Conservation (phyloP, 2,797 vertebrate genomes). For the Dryobates pubescens region DNA sequence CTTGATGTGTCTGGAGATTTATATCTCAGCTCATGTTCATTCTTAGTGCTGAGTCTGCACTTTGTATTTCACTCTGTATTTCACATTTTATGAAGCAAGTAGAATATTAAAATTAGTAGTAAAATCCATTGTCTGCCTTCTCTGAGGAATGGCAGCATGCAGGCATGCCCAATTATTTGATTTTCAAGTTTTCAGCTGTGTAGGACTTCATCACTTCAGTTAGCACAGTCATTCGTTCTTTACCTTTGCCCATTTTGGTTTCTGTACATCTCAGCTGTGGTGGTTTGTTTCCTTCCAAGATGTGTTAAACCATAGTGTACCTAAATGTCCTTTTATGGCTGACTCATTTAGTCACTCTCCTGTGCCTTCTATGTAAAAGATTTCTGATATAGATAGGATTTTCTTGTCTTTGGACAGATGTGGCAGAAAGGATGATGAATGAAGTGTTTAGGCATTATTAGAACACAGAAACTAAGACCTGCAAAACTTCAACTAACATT, state of each 20-base stretch:
- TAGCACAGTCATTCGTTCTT: not conserved
- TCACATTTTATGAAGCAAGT: not conserved
- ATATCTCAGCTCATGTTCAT: not conserved
- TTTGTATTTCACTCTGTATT: slow-evolving; percentile 1
- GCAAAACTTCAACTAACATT: not conserved
- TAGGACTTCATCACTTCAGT: not conserved
- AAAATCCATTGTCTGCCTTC: not conserved
- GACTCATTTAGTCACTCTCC: not conserved
- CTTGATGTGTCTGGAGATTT: not conserved
- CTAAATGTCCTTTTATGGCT: not conserved
- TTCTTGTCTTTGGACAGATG: not conserved
- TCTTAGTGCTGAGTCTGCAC: not conserved
- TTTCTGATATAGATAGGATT: not conserved
- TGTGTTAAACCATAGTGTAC: not conserved
- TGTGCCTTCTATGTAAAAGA: not conserved
- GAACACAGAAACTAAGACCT: not conserved
- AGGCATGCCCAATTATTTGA: not conserved
- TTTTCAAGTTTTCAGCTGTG: not conserved
- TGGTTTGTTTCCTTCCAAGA: not conserved
- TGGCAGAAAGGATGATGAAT: not conserved
- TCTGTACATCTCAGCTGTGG: not conserved
- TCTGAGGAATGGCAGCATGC: not conserved
- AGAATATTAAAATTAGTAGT: not conserved
- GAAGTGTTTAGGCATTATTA: not conserved
- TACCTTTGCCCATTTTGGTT: not conserved